Evolutionary conservation across 2,113 vertebrate species (phyloP).

Genomic region (Coptodon bakossiorum): DNA sequence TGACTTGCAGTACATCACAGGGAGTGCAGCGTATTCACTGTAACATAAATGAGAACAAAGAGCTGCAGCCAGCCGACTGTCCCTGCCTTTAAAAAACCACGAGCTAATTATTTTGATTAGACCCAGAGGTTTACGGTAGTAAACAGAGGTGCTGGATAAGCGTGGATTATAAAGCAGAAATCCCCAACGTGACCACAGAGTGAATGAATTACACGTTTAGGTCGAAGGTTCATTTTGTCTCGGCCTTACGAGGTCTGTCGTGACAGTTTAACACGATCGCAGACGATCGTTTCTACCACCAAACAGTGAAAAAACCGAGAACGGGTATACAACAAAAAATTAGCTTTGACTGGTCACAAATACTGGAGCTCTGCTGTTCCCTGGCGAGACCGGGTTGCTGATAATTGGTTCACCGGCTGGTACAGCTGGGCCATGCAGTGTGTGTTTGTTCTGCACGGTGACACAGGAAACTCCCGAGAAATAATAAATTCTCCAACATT

Average conservation of each 20-base stretch:
- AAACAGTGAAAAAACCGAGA: neutral
- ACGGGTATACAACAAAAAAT: neutral
- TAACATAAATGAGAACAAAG: neutral
- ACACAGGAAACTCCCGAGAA: neutral
- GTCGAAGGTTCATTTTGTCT: neutral
- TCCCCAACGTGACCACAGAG: neutral
- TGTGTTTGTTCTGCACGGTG: neutral
- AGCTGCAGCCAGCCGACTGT: neutral
- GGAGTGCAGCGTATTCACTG: neutral
- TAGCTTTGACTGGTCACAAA: neutral
- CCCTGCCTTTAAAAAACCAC: neutral
- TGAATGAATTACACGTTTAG: neutral
- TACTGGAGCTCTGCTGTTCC: constrained; percentile 1
- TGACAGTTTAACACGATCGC: neutral
- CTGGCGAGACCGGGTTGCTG: neutral
- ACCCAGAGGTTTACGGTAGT: neutral
- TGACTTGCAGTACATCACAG: neutral
- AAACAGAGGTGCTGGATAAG: neutral
- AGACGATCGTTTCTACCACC: neutral
- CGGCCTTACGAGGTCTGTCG: neutral
- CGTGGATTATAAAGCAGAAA: neutral
- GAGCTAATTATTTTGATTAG: constrained; percentile 19
- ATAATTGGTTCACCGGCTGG: constrained; percentile 21
- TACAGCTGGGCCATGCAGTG: neutral
- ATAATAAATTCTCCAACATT: neutral